Base-by-base conservation (phyloP, 2,797 vertebrate species). In the Hipposideros larvatus region DNA sequence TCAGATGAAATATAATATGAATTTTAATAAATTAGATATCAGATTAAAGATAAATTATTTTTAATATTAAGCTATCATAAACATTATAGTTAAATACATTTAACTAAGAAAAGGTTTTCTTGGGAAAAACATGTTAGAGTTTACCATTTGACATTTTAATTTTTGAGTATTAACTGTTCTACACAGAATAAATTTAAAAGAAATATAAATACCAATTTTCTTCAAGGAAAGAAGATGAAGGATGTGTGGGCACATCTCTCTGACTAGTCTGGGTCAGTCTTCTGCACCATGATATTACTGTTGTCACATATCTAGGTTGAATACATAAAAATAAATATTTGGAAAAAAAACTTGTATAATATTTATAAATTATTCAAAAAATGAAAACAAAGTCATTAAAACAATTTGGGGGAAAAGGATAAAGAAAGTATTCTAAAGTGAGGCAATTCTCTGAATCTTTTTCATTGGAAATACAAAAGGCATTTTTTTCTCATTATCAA, bases 201-300 rank as follows among this genome's bases (percentile, higher is more conserved):
- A 87, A 96, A 97, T 28, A 92, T 55, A 22, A 95, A 89, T 98
- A 99, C 98, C 98, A 98, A 4, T 97, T 98, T 97, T 98, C 98
- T 97, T 98, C 97, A 73, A 37, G 73, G 96, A 78, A 2, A 71
- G 93, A 59, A 59, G 61, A n/a, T 70, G 79, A n/a, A 66, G 84
- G n/a, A 63, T n/a, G 79, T 87, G 84, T 80, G 55, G 57, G 7
- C 73, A 41, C 53, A 24, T 97, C 96, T 26, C 70, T 96, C 31
- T 79, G 85, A 74, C 96, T 55, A 34, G 74, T 94, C 21, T 90
- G 94, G 86, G 96, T 98, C 90, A 99, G 43, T 97, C 83, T 97
- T 94, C 94, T 97, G 97, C 98, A 99, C 98, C 99, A 99, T 68
- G 98, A 96, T 68, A 97, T 96, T 70, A 98, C 97, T 77, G 97